Percentiles rank a stretch among this genome's conserved stretches.
Evolutionary conservation across 1,140 invertebrate species (phyloP).

Genomic region (Dryas iulia): DNA sequence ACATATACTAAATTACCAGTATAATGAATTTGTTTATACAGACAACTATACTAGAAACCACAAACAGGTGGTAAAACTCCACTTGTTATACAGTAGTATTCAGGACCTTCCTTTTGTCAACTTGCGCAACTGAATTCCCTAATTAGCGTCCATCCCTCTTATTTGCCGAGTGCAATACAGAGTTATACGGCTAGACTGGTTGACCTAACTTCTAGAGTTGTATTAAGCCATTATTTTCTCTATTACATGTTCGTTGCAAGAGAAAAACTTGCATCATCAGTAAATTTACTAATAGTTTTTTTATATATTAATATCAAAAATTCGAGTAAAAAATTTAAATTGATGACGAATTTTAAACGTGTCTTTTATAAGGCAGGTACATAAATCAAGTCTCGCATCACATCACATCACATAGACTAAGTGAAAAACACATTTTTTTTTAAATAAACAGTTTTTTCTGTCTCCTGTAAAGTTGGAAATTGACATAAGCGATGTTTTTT

Average conservation of each 20-base stretch:
- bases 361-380: too few species aligned
- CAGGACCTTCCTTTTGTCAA: slow-evolving; percentile 62
- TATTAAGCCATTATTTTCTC: background rate
- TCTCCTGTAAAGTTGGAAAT: too few species aligned
- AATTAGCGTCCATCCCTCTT: slow-evolving; percentile 63
- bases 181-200: slow-evolving; percentile 49
- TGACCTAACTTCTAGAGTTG: slow-evolving; percentile 32
- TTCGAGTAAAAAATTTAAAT: too few species aligned
- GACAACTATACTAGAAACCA: slow-evolving; percentile 11
- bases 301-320: too few species aligned
- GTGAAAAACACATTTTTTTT: too few species aligned
- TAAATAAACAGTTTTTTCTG: too few species aligned
- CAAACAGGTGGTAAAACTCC: slow-evolving; percentile 45
- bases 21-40: too few species aligned
- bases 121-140: slow-evolving; percentile 55
- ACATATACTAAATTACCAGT: too few species aligned
- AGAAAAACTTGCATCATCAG: background rate
- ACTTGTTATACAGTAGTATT: slow-evolving; percentile 56
- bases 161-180: slow-evolving; percentile 66
- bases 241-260: background rate
- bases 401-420: too few species aligned
- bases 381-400: too few species aligned
- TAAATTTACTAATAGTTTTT: background rate
- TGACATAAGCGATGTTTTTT: too few species aligned
- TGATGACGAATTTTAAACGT: too few species aligned